These are phyloP conservation scores for Coracopsis vasa DNA, from an alignment of 2,113 vertebrate genomes.

Conservation along the genomic window DNA sequence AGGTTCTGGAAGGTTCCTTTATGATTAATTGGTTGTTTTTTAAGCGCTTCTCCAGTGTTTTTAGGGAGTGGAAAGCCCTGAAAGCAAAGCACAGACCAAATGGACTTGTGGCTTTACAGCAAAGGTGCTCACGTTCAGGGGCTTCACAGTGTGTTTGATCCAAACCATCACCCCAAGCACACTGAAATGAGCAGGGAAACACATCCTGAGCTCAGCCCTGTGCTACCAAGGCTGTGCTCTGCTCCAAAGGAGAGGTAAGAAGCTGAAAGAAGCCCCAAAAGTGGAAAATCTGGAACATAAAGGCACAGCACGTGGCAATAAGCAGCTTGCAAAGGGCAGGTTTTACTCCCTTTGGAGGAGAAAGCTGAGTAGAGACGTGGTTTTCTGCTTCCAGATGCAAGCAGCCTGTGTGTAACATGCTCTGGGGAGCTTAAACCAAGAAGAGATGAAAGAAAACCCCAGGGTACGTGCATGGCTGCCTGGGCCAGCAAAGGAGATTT, in stretches of 20 bases:
- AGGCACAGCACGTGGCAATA: not conserved
- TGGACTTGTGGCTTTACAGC: not conserved
- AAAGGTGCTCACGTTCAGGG: not conserved
- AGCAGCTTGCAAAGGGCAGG: not conserved
- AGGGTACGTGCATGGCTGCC: not conserved
- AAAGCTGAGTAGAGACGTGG: not conserved
- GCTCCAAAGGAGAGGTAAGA: not conserved
- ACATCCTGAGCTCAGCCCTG: rapidly evolving
- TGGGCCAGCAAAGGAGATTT: not conserved
- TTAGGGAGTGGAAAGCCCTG: not conserved
- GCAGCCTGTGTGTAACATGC: not conserved
- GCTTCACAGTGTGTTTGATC: not conserved
- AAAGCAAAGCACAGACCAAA: not conserved
- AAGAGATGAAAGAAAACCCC: not conserved
- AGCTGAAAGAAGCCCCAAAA: not conserved
- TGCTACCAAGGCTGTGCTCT: not conserved
- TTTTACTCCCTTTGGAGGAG: not conserved
- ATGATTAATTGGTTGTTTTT: not conserved
- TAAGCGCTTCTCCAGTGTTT: not conserved
- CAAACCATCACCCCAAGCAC: not conserved
- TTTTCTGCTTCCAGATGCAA: not conserved
- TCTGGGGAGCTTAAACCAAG: not conserved
- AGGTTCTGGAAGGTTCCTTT: not conserved
- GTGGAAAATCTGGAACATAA: not conserved
- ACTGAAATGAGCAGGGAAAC: rapidly evolving